Evolutionary conservation across 2,113 vertebrate genomes (phyloP).

Genomic region (Eleginops maclovinus): DNA sequence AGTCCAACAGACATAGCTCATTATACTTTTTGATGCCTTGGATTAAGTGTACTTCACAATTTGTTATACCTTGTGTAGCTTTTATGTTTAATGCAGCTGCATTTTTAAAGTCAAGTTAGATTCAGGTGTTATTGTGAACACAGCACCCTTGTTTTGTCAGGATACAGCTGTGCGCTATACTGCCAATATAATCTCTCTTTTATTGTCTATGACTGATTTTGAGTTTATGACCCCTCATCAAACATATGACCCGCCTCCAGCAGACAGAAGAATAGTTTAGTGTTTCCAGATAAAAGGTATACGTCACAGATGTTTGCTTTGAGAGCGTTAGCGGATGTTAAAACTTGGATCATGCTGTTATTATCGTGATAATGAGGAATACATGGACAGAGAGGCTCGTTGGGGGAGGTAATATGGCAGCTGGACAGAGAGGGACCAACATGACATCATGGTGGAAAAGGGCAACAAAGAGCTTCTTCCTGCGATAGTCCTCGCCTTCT

Average conservation of each 20-base stretch:
- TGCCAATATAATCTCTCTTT: slow-evolving; percentile 59
- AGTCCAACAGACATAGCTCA: too few relatives aligned
- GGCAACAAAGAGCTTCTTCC: slow-evolving; percentile 80
- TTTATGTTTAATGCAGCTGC: slow-evolving; percentile 13
- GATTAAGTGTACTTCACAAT: too few relatives aligned
- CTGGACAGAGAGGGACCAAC: slow-evolving; percentile 45
- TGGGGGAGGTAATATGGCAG: slow-evolving; percentile 44
- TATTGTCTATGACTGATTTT: slow-evolving; percentile 64
- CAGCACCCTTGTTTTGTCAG: background rate
- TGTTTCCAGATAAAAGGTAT: slow-evolving; percentile 47
- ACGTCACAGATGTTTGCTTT: slow-evolving; percentile 58
- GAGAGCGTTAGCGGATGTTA: slow-evolving; percentile 62
- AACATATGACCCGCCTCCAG: slow-evolving; percentile 51
- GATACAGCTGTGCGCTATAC: slow-evolving; percentile 27
- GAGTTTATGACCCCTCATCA: slow-evolving; percentile 59
- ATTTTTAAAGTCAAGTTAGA: slow-evolving; percentile 27
- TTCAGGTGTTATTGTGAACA: slow-evolving; percentile 42
- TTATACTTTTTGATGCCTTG: too few relatives aligned
- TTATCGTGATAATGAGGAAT: slow-evolving; percentile 52
- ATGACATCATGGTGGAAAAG: slow-evolving; percentile 79
- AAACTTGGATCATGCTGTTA: slow-evolving; percentile 30
- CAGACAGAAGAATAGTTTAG: slow-evolving; percentile 48
- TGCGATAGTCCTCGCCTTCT: slow-evolving; percentile 74
- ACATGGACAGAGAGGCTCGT: slow-evolving; percentile 33
- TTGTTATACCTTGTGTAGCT: background rate